Conservation (phyloP, 2,113 vertebrate species). For the Psilopsiagon aurifrons region DNA sequence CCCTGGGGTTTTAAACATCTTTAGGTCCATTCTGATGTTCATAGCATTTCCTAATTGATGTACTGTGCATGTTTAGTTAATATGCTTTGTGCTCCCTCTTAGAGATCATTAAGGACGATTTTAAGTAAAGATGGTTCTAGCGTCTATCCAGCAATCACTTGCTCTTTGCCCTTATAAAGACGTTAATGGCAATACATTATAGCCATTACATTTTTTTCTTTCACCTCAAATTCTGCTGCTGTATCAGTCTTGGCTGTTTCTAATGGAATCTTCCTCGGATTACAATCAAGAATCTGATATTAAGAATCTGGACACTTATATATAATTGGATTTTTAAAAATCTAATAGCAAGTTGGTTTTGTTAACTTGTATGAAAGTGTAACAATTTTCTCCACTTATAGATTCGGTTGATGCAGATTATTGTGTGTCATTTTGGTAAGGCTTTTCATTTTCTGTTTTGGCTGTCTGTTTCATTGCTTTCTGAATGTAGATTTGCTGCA, state of each 20-base stretch:
- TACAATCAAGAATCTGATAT: neutral
- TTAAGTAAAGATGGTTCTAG: neutral
- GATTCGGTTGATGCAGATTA: neutral
- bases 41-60: neutral
- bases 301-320: neutral
- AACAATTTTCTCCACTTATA: neutral
- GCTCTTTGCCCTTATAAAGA: neutral
- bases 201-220: neutral
- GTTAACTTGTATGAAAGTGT: neutral
- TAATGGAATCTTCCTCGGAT: neutral
- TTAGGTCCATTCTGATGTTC: neutral
- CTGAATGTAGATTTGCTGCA: neutral
- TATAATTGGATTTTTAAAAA: neutral
- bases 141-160: neutral
- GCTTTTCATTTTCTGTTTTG: neutral
- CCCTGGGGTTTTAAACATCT: neutral
- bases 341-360: neutral
- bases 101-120: neutral
- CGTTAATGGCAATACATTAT: neutral
- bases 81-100: neutral
- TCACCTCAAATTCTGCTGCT: neutral
- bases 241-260: neutral
- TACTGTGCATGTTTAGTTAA: neutral
- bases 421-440: neutral
- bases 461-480: neutral